Conservation (phyloP, 1,140 invertebrate genomes). For the Trypoxylus dichotomus region DNA sequence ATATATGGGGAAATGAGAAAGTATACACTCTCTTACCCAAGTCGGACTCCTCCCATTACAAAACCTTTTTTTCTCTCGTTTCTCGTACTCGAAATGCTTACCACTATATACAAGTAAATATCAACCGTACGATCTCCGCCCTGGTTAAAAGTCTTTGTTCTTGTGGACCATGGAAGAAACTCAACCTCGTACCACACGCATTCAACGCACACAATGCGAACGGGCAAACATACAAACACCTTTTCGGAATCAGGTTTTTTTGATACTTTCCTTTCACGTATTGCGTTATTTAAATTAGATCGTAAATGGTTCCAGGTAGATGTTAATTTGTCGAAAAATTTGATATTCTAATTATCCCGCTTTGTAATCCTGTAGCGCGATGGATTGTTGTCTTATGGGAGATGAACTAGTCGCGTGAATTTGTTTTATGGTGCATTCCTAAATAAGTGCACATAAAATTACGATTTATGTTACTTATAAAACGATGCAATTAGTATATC, state of each 20-base stretch:
- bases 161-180: neutral
- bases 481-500: too few species aligned
- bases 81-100: slow-evolving; percentile 16
- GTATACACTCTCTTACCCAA: neutral
- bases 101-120: slow-evolving; percentile 19
- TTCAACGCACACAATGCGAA: neutral
- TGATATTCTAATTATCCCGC: slow-evolving; percentile 14
- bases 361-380: neutral
- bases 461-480: too few species aligned
- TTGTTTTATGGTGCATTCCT: too few species aligned
- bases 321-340: slow-evolving; percentile 17
- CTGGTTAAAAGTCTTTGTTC: slow-evolving; percentile 24
- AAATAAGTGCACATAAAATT: too few species aligned
- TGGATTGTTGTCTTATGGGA: too few species aligned
- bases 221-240: neutral
- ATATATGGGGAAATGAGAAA: slow-evolving; percentile 25
- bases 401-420: too few species aligned
- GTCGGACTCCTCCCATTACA: neutral
- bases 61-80: slow-evolving; percentile 4
- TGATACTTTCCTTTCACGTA: slow-evolving; percentile 6
- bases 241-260: slow-evolving; percentile 8
- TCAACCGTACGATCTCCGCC: slow-evolving; percentile 10
- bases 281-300: slow-evolving; percentile 3
- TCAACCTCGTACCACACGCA: slow-evolving; percentile 13
- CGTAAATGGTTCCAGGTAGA: slow-evolving; percentile 1